Base-by-base conservation (phyloP, 30 jellyfish, hydroid and myxozoan species). In the Aurelia sp. region DNA sequence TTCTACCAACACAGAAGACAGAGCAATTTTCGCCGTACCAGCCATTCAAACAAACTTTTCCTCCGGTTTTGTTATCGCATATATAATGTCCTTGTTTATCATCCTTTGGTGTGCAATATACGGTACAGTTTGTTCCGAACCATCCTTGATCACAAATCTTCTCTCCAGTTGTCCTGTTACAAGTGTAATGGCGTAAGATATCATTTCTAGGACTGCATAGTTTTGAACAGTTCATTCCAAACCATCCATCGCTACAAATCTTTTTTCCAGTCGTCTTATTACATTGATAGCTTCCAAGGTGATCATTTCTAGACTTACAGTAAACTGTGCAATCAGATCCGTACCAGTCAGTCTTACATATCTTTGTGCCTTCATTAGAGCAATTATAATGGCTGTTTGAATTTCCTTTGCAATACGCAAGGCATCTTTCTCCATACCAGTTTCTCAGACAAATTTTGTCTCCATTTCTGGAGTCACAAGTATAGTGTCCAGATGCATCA, bases 401-500 rank as follows among this genome's bases (percentile, higher is more conserved):
- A 48, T 47, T 48, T 13, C 13, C 33, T 59, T 59, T 59, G 33
- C 69, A 59, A 59, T 59, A 59, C 33, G 13, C 11, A n/a, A 59
- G 69, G 16, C 69, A 59, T 10, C 73, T 57, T 52, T 57, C 61
- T 47, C 90, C 96, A 41, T 76, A 40, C 96, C 96, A 88, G 62
- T 74, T 61, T 6, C 31, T 31, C 6, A 64, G 84, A 57, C 96
- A 88, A 2, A 37, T 48, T 53, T 71, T 88, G 44, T 30, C 57
- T 31, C 92, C 96, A 73, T 19, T 52, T 13, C 22, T 65, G 47
- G 40, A 50, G 82, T 88, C 87, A 59, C 96, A 88, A 8, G 55
- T 57, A 52, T 62, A 88, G 48, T 88, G 96, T 3, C 96, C 92
- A 5, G 37, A 13, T 19, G 77, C 30, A 62, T 73, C 96, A 53